Conservation (phyloP, 1,140 invertebrate species). For the Telenomus remus region DNA sequence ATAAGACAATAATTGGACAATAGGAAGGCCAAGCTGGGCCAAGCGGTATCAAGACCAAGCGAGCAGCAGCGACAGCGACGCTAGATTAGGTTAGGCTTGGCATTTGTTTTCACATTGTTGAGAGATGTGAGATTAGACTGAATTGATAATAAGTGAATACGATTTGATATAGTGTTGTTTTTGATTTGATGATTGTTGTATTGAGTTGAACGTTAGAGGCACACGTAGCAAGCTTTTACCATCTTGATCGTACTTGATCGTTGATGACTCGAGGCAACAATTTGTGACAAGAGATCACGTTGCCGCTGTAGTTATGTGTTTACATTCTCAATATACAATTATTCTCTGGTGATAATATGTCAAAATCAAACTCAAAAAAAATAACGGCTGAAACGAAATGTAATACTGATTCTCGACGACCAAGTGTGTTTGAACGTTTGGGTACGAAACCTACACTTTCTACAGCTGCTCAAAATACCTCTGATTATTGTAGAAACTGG, state of each 20-base stretch:
- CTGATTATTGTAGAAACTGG: constrained; percentile 85
- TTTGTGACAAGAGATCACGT: constrained; percentile 51
- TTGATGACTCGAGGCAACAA: background rate
- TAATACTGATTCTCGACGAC: constrained; percentile 80
- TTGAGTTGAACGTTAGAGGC: background rate
- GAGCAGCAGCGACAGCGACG: background rate
- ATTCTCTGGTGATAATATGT: constrained; percentile 80
- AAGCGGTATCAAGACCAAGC: no score
- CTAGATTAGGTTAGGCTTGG: background rate
- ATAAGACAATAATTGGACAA: no score
- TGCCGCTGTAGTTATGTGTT: constrained; percentile 74
- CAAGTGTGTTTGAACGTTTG: constrained; percentile 86
- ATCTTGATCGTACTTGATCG: background rate
- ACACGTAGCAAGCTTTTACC: background rate
- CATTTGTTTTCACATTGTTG: no score
- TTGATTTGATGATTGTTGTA: no score
- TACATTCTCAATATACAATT: constrained; percentile 72
- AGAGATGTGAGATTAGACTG: no score
- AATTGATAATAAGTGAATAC: background rate
- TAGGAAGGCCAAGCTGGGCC: no score
- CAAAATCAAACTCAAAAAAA: constrained; percentile 86
- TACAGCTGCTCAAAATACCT: constrained; percentile 68
- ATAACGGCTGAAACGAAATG: constrained; percentile 84
- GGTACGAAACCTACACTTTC: constrained; percentile 82
- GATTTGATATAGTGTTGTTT: background rate